Base-by-base conservation (phyloP, 2,888 invertebrate species). In the Drosophila macrospina region DNA sequence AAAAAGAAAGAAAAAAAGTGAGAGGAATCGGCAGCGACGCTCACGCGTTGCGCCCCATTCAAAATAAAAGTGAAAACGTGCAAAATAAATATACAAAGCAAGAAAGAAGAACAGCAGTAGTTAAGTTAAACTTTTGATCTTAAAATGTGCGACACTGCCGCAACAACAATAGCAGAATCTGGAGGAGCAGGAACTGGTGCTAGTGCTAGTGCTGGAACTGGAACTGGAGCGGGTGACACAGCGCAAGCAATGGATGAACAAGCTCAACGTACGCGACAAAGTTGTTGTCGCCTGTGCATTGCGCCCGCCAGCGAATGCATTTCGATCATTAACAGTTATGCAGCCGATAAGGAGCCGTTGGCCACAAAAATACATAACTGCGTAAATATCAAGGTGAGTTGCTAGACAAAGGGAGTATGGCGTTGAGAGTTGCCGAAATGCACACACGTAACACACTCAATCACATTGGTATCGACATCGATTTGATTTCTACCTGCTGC, bases 271-370 rank as follows among this genome's bases (percentile, higher is more conserved):
- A 78, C 82, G 80, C 89, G 91, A 86, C 91, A 91, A 80, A 91
- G 89, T 67, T 92, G 92, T 78, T 92, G 92, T 86, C 92, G 92
- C 65, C 84, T 92, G 47, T 92, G 92, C 83, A 83, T 92, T 71
- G 92, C 92, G 71, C 92, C 92, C 57, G 91, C 92, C 75, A 90
- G 88, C 68, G 92, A 92, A 80, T 92, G 92, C 89, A 92, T 92
- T 85, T 91, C 92, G 61, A 92, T 92, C 80, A 90, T 92, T 75
- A 92, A 92, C 69, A 92, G 91, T 80, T 91, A 91, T 80, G 92
- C 92, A 54, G 92, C 92, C 80, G 92, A 92, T 86, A 92, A 92
- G 85, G 92, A 92, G 78, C 91, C 92, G 66, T 81, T 92, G 80
- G 87, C 90, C 63, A 89, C 87, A 63, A 92, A 92, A 91, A 92